These are phyloP conservation scores for Peromyscus californicus DNA, from an alignment of 2,113 vertebrate genomes.

Conservation along the genomic window DNA sequence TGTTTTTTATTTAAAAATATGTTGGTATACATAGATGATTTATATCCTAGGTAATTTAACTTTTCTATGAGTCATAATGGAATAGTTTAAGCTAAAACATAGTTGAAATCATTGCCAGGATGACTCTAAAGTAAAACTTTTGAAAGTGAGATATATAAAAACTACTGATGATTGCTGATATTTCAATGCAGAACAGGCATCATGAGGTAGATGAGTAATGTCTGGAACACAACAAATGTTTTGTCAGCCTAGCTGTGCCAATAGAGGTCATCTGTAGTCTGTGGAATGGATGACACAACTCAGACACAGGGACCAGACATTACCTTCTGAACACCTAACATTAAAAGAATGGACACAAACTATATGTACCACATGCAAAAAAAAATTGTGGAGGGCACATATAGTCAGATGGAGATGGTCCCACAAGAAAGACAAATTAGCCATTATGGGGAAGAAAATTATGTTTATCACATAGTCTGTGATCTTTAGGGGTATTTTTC, in stretches of 20 bases:
- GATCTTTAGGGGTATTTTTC: not conserved
- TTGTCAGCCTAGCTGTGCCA: not conserved
- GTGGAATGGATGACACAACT: not conserved
- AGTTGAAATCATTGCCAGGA: not conserved
- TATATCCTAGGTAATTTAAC: not conserved
- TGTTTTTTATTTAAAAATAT: not conserved
- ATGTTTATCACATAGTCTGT: not conserved
- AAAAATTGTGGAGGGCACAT: not conserved
- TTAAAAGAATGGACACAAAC: not conserved
- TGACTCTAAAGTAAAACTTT: not conserved
- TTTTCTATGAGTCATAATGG: not conserved
- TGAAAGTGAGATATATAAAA: not conserved
- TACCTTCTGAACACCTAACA: not conserved
- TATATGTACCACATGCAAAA: not conserved
- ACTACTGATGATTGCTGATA: not conserved
- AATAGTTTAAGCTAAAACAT: not conserved
- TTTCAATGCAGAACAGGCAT: not conserved
- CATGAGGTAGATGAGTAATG: not conserved
- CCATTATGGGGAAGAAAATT: not conserved
- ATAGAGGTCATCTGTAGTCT: not conserved
- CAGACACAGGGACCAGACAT: not conserved
- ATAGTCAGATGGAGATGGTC: not conserved
- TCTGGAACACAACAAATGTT: not conserved
- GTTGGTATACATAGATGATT: not conserved
- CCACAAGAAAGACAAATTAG: not conserved